Percentiles rank a stretch among this genome's conserved stretches.
Conservation (phyloP, 2,888 invertebrate genomes). For the Drosophila kuntzei region DNA sequence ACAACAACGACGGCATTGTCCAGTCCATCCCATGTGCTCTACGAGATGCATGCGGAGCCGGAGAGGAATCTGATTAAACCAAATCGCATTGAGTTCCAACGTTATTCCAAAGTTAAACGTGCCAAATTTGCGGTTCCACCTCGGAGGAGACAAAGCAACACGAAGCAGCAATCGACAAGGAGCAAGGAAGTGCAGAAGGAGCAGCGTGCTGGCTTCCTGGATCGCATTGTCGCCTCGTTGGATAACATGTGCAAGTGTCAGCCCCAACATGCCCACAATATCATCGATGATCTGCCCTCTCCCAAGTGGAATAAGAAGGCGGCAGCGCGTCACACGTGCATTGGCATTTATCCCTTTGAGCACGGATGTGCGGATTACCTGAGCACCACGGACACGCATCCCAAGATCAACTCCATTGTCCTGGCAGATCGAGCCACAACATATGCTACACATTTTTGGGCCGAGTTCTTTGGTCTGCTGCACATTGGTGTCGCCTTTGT, state of each 20-base stretch:
- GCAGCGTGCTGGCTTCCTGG: slow-evolving; percentile 45
- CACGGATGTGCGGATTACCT: slow-evolving; percentile 89
- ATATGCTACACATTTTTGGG: slow-evolving; percentile 89
- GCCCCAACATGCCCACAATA: slow-evolving; percentile 41
- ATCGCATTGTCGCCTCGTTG: slow-evolving; percentile 67
- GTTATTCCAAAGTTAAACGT: slow-evolving; percentile 61
- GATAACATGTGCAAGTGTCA: slow-evolving; percentile 74
- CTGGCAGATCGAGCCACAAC: slow-evolving; percentile 87
- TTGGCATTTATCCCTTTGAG: slow-evolving; percentile 90
- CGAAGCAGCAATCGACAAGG: slow-evolving; percentile 16
- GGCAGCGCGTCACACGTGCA: slow-evolving; percentile 72
- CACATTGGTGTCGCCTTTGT: slow-evolving; percentile 88
- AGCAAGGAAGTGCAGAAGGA: slow-evolving; percentile 7
- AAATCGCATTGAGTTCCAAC: slow-evolving; percentile 82
- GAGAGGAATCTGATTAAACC: slow-evolving; percentile 62
- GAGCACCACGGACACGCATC: slow-evolving; percentile 88
- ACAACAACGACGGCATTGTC: slow-evolving; percentile 35
- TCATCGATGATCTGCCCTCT: slow-evolving; percentile 74
- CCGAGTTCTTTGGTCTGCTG: slow-evolving; percentile 88
- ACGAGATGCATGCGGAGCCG: slow-evolving; percentile 79
- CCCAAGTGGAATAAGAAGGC: slow-evolving; percentile 69
- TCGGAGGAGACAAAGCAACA: slow-evolving; percentile 33
- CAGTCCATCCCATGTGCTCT: slow-evolving; percentile 68
- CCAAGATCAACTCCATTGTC: slow-evolving; percentile 87
- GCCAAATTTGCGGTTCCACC: slow-evolving; percentile 33